Conservation (phyloP, 2,797 vertebrate species). For the Scomberomorus guttatus region DNA sequence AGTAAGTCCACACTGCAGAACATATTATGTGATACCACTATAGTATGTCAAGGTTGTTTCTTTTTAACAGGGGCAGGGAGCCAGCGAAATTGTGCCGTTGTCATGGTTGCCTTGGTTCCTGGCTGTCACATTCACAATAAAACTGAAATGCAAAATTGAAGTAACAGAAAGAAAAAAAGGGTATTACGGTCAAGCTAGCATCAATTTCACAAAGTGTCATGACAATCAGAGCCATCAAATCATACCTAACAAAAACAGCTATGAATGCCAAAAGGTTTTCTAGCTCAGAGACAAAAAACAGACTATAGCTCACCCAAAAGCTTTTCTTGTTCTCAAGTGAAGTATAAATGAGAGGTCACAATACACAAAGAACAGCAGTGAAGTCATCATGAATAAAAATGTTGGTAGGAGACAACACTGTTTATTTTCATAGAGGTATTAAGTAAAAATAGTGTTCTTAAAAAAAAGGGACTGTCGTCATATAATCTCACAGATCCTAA, state of each 20-base stretch:
- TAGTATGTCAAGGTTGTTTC: no score
- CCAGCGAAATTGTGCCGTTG: background rate
- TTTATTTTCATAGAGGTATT: no score
- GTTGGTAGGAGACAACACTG: no score
- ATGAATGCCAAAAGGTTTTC: background rate
- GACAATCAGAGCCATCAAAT: background rate
- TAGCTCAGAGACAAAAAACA: background rate
- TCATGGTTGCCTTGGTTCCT: background rate
- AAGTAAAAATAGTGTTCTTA: no score
- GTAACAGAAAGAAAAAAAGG: no score
- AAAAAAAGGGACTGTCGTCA: no score
- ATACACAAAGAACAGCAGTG: no score
- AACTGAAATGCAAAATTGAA: background rate
- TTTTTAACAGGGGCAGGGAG: background rate
- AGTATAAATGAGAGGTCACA: background rate
- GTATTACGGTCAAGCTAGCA: background rate
- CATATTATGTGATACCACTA: no score
- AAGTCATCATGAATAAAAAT: no score
- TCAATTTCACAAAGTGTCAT: background rate
- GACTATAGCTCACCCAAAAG: background rate
- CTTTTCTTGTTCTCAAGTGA: background rate
- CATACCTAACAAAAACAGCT: slow-evolving; percentile 2
- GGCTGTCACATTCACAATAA: background rate
- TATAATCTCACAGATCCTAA: no score
- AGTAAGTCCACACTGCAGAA: no score